Conservation (phyloP, 2,797 vertebrate genomes). For the Merluccius polli region DNA sequence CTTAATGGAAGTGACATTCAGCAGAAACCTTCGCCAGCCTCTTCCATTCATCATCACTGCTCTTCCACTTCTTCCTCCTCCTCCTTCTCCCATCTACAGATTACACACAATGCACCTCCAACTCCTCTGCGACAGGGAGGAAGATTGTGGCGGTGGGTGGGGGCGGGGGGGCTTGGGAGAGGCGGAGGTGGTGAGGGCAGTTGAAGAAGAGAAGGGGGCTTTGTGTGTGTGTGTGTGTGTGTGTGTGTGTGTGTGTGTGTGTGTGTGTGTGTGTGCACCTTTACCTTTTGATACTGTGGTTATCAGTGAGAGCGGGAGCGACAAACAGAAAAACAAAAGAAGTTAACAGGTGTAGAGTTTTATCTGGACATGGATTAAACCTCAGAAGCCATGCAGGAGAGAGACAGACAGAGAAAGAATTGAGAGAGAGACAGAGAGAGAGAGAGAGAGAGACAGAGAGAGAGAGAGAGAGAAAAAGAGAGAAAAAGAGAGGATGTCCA, state of each 20-base stretch:
- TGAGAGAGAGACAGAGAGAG: background rate
- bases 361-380: constrained; percentile 55
- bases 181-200: background rate
- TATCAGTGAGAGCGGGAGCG: constrained; percentile 57
- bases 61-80: constrained; percentile 29
- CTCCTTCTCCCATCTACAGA: constrained; percentile 43
- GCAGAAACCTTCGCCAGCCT: constrained; percentile 52
- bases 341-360: constrained; percentile 64
- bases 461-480: background rate
- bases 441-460: background rate
- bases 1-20: constrained; percentile 70
- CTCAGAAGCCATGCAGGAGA: background rate
- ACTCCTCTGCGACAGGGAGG: constrained; percentile 29
- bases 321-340: constrained; percentile 51
- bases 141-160: constrained; percentile 9
- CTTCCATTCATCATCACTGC: constrained; percentile 26
- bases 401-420: background rate
- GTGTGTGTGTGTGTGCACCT: constrained; percentile 46
- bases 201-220: constrained; percentile 25
- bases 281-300: constrained; percentile 63
- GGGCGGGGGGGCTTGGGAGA: constrained; percentile 21
- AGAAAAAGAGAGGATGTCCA: background rate
- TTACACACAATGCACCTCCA: constrained; percentile 54
- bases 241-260: background rate
- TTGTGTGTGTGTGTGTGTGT: constrained; percentile 17